Base-by-base conservation (phyloP, 2,113 vertebrate species). In the Camelus dromedarius region DNA sequence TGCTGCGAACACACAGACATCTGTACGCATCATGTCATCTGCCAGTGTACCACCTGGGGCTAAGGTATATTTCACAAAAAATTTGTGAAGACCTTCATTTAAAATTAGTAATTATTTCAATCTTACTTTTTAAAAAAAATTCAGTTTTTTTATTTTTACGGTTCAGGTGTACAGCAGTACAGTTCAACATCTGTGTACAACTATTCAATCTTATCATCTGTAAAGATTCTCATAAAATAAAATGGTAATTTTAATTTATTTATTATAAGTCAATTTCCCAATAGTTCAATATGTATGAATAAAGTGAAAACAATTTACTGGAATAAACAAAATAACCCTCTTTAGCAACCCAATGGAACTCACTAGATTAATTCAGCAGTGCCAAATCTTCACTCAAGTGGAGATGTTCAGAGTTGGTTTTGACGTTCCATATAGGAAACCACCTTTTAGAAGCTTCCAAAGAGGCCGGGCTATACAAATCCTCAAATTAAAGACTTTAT, bases 1-100 rank as follows among this genome's bases (percentile, higher is more conserved):
- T 98, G 99, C 99, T 98, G 99, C 99, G 94, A 99, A 99, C 79
- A 99, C 99, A 98, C 99, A 99, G 99, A 99, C 99, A 95, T 99
- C 99, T 26, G 99, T 99, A 92, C 99, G 99, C 98, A 99, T 99
- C 99, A 99, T 98, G 99, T 99, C 99, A 84, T 99, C 99, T 96
- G 99, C 99, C 96, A 99, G 97, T 98, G 99, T 99, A 97, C 99
- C 99, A 73, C 99, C 99, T 97, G 99, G 99, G 98, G 99, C 99
- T 99, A 96, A 50, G 77, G 91, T 16, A 70, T 1, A 88, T 84
- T 93, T 84, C 48, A 93, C 6, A 85, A 92, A 95, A 64, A 64
- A 81, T 5, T 18, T 79, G 12, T 16, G 86, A 52, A 89, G 46
- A 86, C 35, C 8, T 52, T 91, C 58, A 60, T n/a, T 82, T 89